phyloP scores from a whole-genome alignment of 2,113 vertebrate species.

The Corythaixoides concolor region DNA sequence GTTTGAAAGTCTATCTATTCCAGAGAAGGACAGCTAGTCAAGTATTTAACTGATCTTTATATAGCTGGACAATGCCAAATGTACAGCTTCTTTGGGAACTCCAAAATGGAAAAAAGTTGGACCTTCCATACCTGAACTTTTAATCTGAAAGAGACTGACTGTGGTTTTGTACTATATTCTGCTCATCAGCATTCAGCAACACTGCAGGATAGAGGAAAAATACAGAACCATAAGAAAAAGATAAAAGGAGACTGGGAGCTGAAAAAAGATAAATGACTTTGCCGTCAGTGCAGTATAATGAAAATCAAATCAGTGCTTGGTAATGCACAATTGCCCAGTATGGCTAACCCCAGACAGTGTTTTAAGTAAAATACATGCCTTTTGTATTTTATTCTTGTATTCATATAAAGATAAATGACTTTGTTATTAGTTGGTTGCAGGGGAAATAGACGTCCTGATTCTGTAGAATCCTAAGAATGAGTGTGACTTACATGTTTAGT shows the following conservation, averaged over 20 bases:
- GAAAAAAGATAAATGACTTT: slow-evolving; percentile 61
- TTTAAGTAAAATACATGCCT: slow-evolving; percentile 70
- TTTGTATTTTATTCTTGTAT: slow-evolving; percentile 66
- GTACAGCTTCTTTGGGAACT: not conserved
- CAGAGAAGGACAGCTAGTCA: not conserved
- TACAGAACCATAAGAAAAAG: slow-evolving; percentile 51
- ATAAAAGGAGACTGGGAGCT: slow-evolving; percentile 56
- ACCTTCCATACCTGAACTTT: not conserved
- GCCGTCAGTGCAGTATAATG: slow-evolving; percentile 54
- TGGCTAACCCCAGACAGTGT: slow-evolving; percentile 40
- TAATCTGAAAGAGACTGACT: slow-evolving; percentile 19
- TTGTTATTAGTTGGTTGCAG: slow-evolving; percentile 64
- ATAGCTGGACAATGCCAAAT: not conserved
- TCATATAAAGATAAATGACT: slow-evolving; percentile 70
- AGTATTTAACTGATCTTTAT: not conserved
- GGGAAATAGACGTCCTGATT: slow-evolving; percentile 52
- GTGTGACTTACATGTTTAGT: not conserved
- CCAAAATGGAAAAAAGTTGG: not conserved
- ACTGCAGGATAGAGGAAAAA: slow-evolving; percentile 21
- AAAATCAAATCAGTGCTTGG: slow-evolving; percentile 64
- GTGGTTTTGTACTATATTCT: slow-evolving; percentile 38
- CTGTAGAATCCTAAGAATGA: not conserved
- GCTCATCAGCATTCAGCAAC: slow-evolving; percentile 64
- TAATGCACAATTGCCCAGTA: slow-evolving; percentile 29
- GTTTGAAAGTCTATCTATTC: not conserved